Evolutionary conservation across 2,888 invertebrate genomes (phyloP).

Genomic region (Macaria notata): DNA sequence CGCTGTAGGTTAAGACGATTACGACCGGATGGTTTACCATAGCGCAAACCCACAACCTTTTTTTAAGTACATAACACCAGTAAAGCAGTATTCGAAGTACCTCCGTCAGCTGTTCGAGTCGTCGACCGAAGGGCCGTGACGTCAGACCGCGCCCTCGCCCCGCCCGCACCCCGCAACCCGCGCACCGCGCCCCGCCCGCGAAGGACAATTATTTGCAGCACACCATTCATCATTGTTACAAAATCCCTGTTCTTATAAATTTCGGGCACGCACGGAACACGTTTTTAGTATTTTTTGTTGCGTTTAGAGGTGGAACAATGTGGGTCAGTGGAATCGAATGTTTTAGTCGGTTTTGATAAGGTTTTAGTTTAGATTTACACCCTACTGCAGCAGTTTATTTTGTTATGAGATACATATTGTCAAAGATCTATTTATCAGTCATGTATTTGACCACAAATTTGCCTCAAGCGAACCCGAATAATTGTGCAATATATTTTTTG

Average conservation of each 20-base stretch:
- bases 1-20: too few relatives aligned
- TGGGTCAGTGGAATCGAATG: slow-evolving; percentile 17
- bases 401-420: too few relatives aligned
- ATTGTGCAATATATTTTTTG: too few relatives aligned
- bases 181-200: slow-evolving; percentile 37
- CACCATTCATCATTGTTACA: slow-evolving; percentile 65
- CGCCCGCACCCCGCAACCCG: slow-evolving; percentile 39
- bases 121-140: slow-evolving; percentile 68
- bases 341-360: too few relatives aligned
- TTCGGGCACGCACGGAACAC: slow-evolving; percentile 27
- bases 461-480: too few relatives aligned
- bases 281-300: slow-evolving; percentile 12
- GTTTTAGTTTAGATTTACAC: too few relatives aligned
- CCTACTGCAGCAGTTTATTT: too few relatives aligned
- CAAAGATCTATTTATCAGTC: too few relatives aligned
- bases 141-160: slow-evolving; percentile 66
- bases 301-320: slow-evolving; percentile 23
- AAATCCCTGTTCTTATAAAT: slow-evolving; percentile 47
- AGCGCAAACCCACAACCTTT: too few relatives aligned
- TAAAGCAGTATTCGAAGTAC: too few relatives aligned
- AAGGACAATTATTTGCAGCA: slow-evolving; percentile 73
- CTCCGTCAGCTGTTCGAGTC: slow-evolving; percentile 65
- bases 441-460: too few relatives aligned
- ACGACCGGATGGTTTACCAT: too few relatives aligned
- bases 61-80: neutral